phyloP scores from a whole-genome alignment of 1,140 invertebrate genomes.

The Eubasilissa regina region DNA sequence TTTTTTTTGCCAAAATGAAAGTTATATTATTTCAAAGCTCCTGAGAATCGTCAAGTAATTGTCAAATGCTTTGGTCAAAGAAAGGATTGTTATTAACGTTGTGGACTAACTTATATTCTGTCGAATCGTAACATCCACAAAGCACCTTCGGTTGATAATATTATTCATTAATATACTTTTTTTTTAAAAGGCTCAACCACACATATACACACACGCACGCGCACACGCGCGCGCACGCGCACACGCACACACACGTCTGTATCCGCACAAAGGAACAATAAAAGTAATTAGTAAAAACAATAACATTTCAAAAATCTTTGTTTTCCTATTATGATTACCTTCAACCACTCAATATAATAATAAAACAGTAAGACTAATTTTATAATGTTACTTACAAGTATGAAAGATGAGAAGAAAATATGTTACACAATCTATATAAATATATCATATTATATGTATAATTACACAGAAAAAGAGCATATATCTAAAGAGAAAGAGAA shows the following conservation, averaged over 20 bases:
- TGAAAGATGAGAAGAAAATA: constrained; percentile 37
- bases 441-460: constrained; percentile 34
- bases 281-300: constrained; percentile 3
- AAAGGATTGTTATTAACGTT: too few relatives aligned
- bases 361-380: constrained; percentile 9
- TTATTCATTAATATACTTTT: constrained; percentile 17
- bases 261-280: neutral
- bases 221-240: too few relatives aligned
- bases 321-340: constrained; percentile 33
- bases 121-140: constrained; percentile 4
- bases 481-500: constrained; percentile 12
- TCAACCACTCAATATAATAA: too few relatives aligned
- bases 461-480: constrained; percentile 7
- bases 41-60: too few relatives aligned
- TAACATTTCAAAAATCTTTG: constrained; percentile 38
- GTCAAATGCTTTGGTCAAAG: too few relatives aligned
- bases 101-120: constrained; percentile 12
- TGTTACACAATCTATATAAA: constrained; percentile 33
- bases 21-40: too few relatives aligned
- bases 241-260: neutral
- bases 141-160: constrained; percentile 5
- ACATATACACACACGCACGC: too few relatives aligned
- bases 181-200: neutral
- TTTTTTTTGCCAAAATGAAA: too few relatives aligned
- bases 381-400: constrained; percentile 29